Conservation (phyloP, 2,797 vertebrate genomes). For the Xenentodon cancila region DNA sequence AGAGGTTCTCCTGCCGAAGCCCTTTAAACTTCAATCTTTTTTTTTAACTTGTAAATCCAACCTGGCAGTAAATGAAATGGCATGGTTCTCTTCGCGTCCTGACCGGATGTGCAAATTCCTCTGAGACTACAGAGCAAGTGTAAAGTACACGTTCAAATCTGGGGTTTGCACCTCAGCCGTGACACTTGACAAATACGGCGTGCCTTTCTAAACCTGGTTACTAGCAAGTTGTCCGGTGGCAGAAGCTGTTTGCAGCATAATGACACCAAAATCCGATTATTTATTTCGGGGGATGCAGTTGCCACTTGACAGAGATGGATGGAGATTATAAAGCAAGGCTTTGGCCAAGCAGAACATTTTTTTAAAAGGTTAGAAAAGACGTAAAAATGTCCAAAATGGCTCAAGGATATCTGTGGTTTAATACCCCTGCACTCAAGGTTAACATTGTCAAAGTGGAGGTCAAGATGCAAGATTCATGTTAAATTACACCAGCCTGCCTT, state of each 20-base stretch:
- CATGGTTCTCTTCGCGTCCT: constrained; percentile 28
- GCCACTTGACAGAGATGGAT: constrained; percentile 78
- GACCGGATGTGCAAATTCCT: constrained; percentile 48
- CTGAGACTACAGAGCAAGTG: constrained; percentile 38
- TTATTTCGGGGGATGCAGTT: constrained; percentile 65
- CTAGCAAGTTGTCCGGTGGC: constrained; percentile 67
- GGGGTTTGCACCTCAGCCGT: constrained; percentile 49
- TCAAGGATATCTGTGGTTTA: constrained; percentile 62
- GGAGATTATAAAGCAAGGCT: constrained; percentile 71
- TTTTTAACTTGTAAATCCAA: constrained; percentile 56
- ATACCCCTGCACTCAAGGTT: constrained; percentile 66
- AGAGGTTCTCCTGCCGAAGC: constrained; percentile 32
- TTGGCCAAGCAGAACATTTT: constrained; percentile 59
- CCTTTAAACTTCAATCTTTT: constrained; percentile 35
- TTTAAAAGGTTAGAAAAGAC: constrained; percentile 77
- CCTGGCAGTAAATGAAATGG: constrained; percentile 65
- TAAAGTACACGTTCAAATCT: constrained; percentile 48
- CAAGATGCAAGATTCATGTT: constrained; percentile 16
- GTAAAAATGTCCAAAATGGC: constrained; percentile 66
- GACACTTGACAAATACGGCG: constrained; percentile 81
- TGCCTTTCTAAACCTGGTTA: constrained; percentile 78
- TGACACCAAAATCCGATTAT: constrained; percentile 81
- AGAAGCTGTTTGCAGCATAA: constrained; percentile 78
- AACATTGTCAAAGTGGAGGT: constrained; percentile 49
- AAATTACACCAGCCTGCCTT: no score